A percentile compares a stretch with the other conserved stretches of the same genome.
Evolutionary conservation across 2,888 invertebrate species (phyloP).

Genomic region (Autographa pulchrina): DNA sequence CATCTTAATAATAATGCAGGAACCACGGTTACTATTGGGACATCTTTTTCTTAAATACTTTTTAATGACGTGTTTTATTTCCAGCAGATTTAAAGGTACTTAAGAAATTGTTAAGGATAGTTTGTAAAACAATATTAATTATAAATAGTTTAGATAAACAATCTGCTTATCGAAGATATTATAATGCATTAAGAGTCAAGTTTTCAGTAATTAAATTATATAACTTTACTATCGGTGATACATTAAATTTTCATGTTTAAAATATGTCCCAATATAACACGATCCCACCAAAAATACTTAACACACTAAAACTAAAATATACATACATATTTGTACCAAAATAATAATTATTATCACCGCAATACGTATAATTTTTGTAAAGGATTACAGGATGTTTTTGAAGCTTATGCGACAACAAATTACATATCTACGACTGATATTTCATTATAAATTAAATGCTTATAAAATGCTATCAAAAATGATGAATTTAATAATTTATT

Average conservation of each 20-base stretch:
- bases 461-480: not conserved
- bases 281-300: slow-evolving; percentile 49
- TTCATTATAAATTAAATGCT: not conserved
- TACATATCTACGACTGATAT: too few species aligned
- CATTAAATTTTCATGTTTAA: not conserved
- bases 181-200: too few species aligned
- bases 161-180: too few species aligned
- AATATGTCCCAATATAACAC: slow-evolving; percentile 49
- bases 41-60: slow-evolving; percentile 1
- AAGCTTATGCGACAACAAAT: slow-evolving; percentile 12
- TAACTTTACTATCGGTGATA: not conserved
- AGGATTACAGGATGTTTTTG: slow-evolving; percentile 2
- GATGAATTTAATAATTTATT: not conserved
- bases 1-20: slow-evolving; percentile 28
- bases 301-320: slow-evolving; percentile 46
- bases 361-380: slow-evolving; percentile 49
- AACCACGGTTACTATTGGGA: slow-evolving; percentile 38
- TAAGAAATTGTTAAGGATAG: too few species aligned
- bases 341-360: slow-evolving; percentile 51
- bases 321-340: slow-evolving; percentile 62
- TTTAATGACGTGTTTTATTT: not conserved
- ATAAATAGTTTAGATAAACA: too few species aligned
- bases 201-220: too few species aligned
- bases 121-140: too few species aligned
- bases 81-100: too few species aligned